Evolutionary conservation across 2,113 vertebrate species (phyloP).

Genomic region (Pachyramphus minor): DNA sequence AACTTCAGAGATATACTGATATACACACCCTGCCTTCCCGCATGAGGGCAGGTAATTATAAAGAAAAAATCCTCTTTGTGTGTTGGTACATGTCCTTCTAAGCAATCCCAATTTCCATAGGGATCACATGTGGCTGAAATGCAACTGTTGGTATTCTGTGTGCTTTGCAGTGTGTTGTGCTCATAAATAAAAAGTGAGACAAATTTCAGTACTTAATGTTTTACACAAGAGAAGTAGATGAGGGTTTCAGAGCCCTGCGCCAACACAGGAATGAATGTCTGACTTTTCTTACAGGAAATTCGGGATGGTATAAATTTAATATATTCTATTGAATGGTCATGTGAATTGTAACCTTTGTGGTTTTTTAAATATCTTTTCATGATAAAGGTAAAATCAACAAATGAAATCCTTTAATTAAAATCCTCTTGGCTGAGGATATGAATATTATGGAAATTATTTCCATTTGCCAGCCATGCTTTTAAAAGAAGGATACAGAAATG

Average conservation of each 20-base stretch:
- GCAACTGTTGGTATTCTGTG: neutral
- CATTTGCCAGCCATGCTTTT: neutral
- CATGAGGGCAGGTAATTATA: constrained; percentile 4
- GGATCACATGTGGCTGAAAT: neutral
- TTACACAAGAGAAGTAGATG: neutral
- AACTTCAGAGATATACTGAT: constrained; percentile 50
- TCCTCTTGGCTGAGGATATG: neutral
- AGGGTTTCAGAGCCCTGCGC: neutral
- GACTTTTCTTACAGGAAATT: neutral
- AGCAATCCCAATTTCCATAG: neutral
- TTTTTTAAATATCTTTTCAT: neutral
- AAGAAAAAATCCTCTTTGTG: constrained; percentile 9
- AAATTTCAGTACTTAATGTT: neutral
- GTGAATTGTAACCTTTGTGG: neutral
- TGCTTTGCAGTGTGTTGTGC: neutral
- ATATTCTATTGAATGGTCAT: neutral
- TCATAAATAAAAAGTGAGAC: neutral
- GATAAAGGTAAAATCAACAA: neutral
- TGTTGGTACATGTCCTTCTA: constrained; percentile 28
- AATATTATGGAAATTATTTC: neutral
- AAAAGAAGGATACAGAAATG: neutral
- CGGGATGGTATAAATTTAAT: neutral
- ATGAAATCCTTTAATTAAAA: neutral
- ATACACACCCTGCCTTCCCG: constrained; percentile 28
- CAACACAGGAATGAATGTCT: neutral